Base-by-base conservation (phyloP, 1,140 invertebrate species). In the Leptonema lineaticorne region DNA sequence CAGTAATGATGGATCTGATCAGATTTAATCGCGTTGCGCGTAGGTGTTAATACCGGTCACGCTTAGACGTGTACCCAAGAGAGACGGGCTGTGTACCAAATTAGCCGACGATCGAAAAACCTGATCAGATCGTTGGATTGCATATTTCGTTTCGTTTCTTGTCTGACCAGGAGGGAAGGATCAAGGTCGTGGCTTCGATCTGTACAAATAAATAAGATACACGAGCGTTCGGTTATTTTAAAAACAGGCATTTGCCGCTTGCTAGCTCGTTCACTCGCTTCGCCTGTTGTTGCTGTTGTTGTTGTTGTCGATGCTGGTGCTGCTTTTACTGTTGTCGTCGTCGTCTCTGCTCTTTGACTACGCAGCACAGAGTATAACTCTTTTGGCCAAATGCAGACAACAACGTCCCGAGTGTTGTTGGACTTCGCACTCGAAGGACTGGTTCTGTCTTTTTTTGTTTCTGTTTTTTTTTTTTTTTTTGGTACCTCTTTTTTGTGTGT, bases 1-100 rank as follows among this genome's bases (percentile, higher is more conserved):
- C 50, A 53, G 50, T 53, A 53, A 53, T 53, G 50, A 53, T 53
- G 50, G 50, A 53, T 53, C 50, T 53, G 50, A 53, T 53, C 50
- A 53, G 50, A 53, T 53, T 53, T 53, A 53, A 53, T 53, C 50
- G 50, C 50, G 20, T 4, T 8, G 18, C 50, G 50, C 50, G 50
- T 53, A 53, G 50, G 50, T 53, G 50, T 53, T 53, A 53, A 53
- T 53, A 53, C 50, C 50, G 50, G 50, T 53, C 50, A 53, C 50
- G 50, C 50, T 53, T 53, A 26, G 50, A 26, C 50, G 8, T 53
- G 16, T 16, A 41, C 11, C 11, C 37, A n/a, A n/a, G n/a, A n/a
- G n/a, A n/a, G n/a, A n/a, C n/a, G n/a, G n/a, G n/a, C n/a, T n/a
- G n/a, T n/a, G n/a, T n/a, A 41, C 37, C 37, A 41, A 41, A 41